Evolutionary conservation across 2,888 invertebrate genomes (phyloP).

Genomic region (Phengaris alcon): DNA sequence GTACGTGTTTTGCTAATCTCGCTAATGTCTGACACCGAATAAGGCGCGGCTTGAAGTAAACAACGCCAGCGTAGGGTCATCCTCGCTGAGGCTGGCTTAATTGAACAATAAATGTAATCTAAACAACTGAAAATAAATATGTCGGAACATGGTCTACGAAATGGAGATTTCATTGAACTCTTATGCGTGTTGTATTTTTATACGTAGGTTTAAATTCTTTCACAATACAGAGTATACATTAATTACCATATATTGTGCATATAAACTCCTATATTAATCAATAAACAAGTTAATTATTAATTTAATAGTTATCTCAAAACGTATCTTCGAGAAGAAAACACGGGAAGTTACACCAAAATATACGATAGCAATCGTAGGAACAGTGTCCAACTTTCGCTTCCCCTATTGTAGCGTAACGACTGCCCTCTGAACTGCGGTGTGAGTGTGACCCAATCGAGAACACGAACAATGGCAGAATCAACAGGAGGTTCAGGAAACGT

Average conservation of each 20-base stretch:
- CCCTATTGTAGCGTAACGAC: constrained; percentile 62
- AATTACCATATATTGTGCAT: neutral
- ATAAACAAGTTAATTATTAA: neutral
- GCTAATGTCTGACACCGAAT: constrained; percentile 56
- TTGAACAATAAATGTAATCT: constrained; percentile 38
- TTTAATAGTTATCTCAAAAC: neutral
- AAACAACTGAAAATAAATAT: constrained; percentile 45
- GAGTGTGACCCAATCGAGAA: constrained; percentile 52
- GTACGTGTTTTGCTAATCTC: constrained; percentile 60
- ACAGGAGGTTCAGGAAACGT: constrained; percentile 68
- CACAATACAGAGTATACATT: neutral
- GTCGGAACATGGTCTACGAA: neutral
- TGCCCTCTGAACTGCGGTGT: constrained; percentile 66
- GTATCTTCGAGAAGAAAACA: constrained; percentile 37
- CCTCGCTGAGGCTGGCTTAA: constrained; percentile 43
- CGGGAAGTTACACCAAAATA: constrained; percentile 55
- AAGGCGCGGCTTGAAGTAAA: constrained; percentile 55
- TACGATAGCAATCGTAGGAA: constrained; percentile 66
- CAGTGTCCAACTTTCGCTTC: constrained; percentile 61
- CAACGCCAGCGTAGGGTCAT: constrained; percentile 44
- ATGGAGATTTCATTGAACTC: constrained; percentile 13
- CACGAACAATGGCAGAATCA: constrained; percentile 48
- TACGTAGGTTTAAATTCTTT: neutral
- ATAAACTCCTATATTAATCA: neutral
- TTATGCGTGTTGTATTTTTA: neutral